These are phyloP conservation scores for Lutjanus argentimaculatus DNA, from an alignment of 2,797 vertebrate species.

Conservation along the genomic window DNA sequence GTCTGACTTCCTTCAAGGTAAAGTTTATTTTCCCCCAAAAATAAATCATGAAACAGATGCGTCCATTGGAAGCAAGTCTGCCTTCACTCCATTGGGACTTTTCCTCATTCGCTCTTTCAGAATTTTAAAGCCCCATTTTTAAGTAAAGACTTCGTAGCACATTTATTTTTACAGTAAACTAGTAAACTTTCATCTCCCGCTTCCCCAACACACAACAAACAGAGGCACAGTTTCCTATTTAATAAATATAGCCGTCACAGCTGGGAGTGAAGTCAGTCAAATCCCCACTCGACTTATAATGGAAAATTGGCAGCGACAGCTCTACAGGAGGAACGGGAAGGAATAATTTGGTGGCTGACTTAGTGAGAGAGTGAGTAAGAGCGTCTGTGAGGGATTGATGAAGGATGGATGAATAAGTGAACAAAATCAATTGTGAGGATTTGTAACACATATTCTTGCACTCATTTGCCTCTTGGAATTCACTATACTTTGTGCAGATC, in stretches of 20 bases:
- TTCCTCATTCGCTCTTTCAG: constrained; percentile 11
- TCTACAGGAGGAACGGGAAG: constrained; percentile 13
- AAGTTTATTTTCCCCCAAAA: background rate
- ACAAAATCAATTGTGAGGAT: background rate
- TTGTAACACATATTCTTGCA: background rate
- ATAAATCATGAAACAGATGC: background rate
- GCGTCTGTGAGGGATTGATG: constrained; percentile 23
- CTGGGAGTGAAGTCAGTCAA: constrained; percentile 43
- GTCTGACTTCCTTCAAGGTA: constrained; percentile 4
- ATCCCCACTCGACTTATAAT: constrained; percentile 46
- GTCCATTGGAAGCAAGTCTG: constrained; percentile 9
- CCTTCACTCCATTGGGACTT: constrained; percentile 16
- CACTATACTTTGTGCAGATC: too few relatives aligned
- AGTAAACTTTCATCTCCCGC: constrained; percentile 3
- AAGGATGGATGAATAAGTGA: background rate
- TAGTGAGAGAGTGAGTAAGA: constrained; percentile 1
- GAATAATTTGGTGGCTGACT: constrained; percentile 24
- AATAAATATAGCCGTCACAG: constrained; percentile 52
- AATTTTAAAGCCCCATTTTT: constrained; percentile 4
- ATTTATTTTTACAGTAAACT: background rate
- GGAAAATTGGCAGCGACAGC: constrained; percentile 42
- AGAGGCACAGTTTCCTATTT: constrained; percentile 24
- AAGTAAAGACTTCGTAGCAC: constrained; percentile 23
- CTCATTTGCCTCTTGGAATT: too few relatives aligned
- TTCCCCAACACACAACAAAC: constrained; percentile 18